phyloP scores from a whole-genome alignment of 2,888 invertebrate genomes.

The Asteroscopus sphinx region DNA sequence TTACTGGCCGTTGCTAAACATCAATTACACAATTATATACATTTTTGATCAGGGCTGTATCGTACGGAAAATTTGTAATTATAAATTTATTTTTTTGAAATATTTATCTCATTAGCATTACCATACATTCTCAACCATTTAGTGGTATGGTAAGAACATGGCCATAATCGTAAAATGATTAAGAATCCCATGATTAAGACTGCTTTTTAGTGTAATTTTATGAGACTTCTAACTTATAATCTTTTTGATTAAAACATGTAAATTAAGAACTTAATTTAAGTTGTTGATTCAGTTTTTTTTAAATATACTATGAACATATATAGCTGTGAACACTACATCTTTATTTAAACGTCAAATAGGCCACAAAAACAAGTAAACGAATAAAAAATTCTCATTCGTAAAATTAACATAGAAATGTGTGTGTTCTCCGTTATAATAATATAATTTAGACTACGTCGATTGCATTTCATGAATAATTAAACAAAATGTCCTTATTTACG shows the following conservation, averaged over 20 bases:
- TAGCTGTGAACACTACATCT: conserved; percentile 13
- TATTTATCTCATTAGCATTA: too few relatives aligned
- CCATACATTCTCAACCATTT: too few relatives aligned
- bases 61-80: too few relatives aligned
- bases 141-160: too few relatives aligned
- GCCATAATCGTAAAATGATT: not conserved
- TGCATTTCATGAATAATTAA: conserved; percentile 48
- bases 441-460: conserved; percentile 24
- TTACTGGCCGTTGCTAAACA: too few relatives aligned
- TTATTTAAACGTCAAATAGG: conserved; percentile 13
- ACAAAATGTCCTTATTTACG: conserved; percentile 4
- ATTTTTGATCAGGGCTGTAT: too few relatives aligned
- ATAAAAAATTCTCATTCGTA: conserved; percentile 28
- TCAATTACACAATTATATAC: too few relatives aligned
- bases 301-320: not conserved
- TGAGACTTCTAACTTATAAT: not conserved
- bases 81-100: too few relatives aligned
- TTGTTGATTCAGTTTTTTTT: too few relatives aligned
- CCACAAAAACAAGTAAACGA: conserved; percentile 31
- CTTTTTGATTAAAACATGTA: not conserved
- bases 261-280: not conserved
- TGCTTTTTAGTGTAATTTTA: not conserved
- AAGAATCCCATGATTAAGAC: not conserved
- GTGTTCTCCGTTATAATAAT: conserved; percentile 38
- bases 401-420: conserved; percentile 50